A percentile compares a stretch with the other conserved stretches of the same genome.
Evolutionary conservation across 2,113 vertebrate species (phyloP).

Genomic region (Chionodraco myersi): DNA sequence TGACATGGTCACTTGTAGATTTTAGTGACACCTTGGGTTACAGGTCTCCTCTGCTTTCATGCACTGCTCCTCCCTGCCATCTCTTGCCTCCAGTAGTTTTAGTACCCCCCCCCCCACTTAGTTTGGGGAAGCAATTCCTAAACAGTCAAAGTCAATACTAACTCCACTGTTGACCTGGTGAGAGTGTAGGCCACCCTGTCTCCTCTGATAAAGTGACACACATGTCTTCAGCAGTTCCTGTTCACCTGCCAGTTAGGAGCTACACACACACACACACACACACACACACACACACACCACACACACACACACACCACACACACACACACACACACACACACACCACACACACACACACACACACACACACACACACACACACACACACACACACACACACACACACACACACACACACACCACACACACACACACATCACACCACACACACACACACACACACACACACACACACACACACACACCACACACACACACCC

Average conservation of each 20-base stretch:
- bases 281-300: neutral
- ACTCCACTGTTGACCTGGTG: conserved; percentile 4
- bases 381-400: no score
- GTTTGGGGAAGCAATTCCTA: neutral
- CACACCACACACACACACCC: no score
- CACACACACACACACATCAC: no score
- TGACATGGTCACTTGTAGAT: conserved; percentile 7
- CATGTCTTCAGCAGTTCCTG: neutral
- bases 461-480: no score
- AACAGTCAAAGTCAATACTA: conserved; percentile 1
- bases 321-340: no score
- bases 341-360: no score
- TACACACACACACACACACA: neutral
- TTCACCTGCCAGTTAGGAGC: neutral
- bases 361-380: no score
- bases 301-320: no score
- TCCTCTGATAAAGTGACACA: conserved; percentile 1
- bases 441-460: no score
- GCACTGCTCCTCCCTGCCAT: neutral
- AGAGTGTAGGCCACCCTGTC: neutral
- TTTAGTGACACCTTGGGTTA: conserved; percentile 6
- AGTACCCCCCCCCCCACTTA: neutral
- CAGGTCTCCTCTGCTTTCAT: neutral
- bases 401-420: no score
- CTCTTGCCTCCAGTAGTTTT: neutral